These are phyloP conservation scores for Gerris lacustris DNA, from an alignment of 2,888 invertebrate species.

Conservation along the genomic window DNA sequence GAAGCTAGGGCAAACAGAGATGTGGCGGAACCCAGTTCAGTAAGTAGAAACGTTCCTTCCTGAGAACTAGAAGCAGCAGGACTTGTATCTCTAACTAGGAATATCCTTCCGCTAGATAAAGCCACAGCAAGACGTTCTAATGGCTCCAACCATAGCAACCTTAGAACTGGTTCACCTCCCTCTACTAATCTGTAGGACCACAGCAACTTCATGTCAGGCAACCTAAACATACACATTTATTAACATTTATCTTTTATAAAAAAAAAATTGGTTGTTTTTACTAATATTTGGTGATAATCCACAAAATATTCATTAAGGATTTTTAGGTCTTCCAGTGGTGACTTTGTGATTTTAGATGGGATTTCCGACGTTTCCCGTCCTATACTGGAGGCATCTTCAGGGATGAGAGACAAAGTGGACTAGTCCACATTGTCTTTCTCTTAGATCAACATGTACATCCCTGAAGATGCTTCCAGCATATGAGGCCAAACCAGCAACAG, in stretches of 20 bases:
- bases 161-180: constrained; percentile 23
- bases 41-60: constrained; percentile 64
- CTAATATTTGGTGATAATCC: too few relatives aligned
- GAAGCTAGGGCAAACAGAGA: constrained; percentile 56
- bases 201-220: constrained; percentile 5
- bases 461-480: too few relatives aligned
- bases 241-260: background rate
- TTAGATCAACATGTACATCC: too few relatives aligned
- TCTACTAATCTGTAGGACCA: constrained; percentile 25
- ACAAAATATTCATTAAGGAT: too few relatives aligned
- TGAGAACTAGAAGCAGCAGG: constrained; percentile 49
- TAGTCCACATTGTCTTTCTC: too few relatives aligned
- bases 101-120: constrained; percentile 61
- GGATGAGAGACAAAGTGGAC: too few relatives aligned
- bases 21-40: constrained; percentile 59
- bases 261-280: too few relatives aligned
- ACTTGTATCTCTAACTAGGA: constrained; percentile 52
- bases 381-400: too few relatives aligned
- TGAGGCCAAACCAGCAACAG: too few relatives aligned
- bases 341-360: too few relatives aligned
- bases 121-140: constrained; percentile 65
- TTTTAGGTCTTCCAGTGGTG: too few relatives aligned
- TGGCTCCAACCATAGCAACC: constrained; percentile 24
- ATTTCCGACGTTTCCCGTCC: too few relatives aligned
- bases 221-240: background rate